Evolutionary conservation across 2,113 vertebrate species (phyloP).

Genomic region (Myiozetetes cayanensis): DNA sequence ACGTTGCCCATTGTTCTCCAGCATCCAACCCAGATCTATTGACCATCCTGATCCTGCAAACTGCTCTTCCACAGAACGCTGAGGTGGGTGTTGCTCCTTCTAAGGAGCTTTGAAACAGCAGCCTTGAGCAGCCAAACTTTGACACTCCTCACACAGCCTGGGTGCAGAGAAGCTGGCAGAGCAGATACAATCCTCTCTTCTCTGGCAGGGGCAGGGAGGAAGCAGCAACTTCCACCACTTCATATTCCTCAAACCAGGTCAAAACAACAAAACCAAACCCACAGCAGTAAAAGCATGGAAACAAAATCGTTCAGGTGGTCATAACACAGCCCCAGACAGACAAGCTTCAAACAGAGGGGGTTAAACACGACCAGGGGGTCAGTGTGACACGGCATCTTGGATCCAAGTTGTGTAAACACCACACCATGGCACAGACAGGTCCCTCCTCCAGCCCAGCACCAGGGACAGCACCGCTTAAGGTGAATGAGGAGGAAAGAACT

Average conservation of each 20-base stretch:
- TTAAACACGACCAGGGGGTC: too few relatives aligned
- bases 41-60: too few relatives aligned
- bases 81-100: background rate
- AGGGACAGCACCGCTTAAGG: background rate
- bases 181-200: background rate
- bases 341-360: background rate
- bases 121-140: background rate
- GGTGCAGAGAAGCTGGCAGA: background rate
- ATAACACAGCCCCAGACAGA: background rate
- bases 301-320: background rate
- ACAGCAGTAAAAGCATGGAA: background rate
- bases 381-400: background rate
- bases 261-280: background rate
- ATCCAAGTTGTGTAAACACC: background rate
- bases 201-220: background rate
- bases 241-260: background rate
- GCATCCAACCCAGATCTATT: background rate
- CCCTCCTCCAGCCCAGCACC: background rate
- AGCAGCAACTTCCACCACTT: background rate
- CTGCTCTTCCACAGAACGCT: background rate
- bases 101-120: background rate
- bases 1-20: background rate
- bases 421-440: background rate
- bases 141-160: background rate
- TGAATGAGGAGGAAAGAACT: background rate